phyloP scores from a whole-genome alignment of 2,797 vertebrate species.

The Macrochelys suwanniensis region DNA sequence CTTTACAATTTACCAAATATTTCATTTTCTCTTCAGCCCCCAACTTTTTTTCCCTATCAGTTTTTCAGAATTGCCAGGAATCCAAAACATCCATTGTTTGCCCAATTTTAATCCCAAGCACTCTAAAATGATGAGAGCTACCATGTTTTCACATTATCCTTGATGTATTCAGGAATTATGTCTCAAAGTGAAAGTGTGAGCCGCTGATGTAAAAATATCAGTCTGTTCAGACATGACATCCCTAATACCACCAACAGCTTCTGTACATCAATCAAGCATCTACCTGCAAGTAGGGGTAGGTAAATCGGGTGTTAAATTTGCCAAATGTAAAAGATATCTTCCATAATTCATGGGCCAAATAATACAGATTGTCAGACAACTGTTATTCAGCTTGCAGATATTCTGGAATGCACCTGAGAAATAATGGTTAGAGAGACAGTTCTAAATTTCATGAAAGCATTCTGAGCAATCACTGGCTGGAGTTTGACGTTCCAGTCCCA shows the following conservation, averaged over 20 bases:
- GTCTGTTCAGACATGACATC: background rate
- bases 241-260: background rate
- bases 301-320: background rate
- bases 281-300: background rate
- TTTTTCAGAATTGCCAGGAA: background rate
- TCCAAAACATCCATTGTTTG: background rate
- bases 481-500: background rate
- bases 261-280: background rate
- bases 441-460: background rate
- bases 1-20: background rate
- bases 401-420: background rate
- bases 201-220: background rate
- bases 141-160: background rate
- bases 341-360: background rate
- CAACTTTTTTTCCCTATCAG: background rate
- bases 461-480: background rate
- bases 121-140: background rate
- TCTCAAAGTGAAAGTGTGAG: background rate
- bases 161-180: rapidly evolving
- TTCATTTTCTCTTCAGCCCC: background rate
- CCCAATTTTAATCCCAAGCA: background rate
- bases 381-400: background rate
- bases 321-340: background rate
- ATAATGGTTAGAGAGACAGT: background rate
- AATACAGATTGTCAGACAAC: background rate